phyloP scores from a whole-genome alignment of 2,113 vertebrate species.

The Daphoenositta chrysoptera region DNA sequence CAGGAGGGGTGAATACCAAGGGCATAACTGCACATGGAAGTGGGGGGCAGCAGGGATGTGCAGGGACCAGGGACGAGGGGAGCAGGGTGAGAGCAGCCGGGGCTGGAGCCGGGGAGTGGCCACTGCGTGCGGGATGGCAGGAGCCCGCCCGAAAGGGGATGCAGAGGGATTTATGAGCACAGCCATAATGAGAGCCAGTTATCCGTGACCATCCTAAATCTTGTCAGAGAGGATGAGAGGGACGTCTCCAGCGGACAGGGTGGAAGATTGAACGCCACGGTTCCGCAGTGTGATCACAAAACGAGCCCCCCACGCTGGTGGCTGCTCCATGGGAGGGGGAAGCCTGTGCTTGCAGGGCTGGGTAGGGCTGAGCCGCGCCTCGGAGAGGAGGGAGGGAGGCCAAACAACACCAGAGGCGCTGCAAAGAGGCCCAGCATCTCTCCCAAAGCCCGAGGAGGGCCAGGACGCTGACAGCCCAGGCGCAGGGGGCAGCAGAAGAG shows the following conservation, averaged over 20 bases:
- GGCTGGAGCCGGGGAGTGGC: fast-evolving
- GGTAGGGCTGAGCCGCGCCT: background rate
- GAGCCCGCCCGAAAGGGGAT: fast-evolving
- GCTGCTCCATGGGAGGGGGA: fast-evolving
- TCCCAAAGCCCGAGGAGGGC: background rate
- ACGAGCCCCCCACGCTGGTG: background rate
- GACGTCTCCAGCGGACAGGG: background rate
- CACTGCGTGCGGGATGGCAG: background rate
- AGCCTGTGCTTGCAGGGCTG: background rate
- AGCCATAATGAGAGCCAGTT: conserved; percentile 10
- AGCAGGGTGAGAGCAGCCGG: background rate
- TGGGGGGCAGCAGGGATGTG: background rate
- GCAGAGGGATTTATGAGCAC: background rate
- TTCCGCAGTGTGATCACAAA: fast-evolving
- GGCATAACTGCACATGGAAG: background rate
- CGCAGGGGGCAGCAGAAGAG: background rate
- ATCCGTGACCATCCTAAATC: conserved; percentile 1
- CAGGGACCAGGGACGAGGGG: fast-evolving
- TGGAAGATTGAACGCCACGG: background rate
- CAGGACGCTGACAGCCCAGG: background rate
- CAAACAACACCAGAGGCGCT: background rate
- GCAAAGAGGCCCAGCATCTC: background rate
- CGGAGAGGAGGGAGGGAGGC: background rate
- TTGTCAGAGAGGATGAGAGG: background rate
- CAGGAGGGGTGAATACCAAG: fast-evolving